Evolutionary conservation across 2,113 vertebrate genomes (phyloP).

Genomic region (Ammodytes dubius): DNA sequence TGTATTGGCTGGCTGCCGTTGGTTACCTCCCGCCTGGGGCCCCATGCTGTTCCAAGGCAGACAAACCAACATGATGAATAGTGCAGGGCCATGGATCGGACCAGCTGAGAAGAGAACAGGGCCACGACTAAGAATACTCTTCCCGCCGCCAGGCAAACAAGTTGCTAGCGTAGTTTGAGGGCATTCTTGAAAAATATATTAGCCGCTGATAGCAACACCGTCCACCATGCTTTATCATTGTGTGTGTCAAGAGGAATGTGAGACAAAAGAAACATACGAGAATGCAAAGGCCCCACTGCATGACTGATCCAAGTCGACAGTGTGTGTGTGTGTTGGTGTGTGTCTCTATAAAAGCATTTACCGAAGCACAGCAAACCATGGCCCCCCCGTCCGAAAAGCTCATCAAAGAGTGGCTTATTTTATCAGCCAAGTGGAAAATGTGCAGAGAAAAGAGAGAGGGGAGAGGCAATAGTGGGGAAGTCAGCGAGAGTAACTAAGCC

Average conservation of each 20-base stretch:
- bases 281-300: slow-evolving; percentile 36
- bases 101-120: slow-evolving; percentile 2
- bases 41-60: slow-evolving; percentile 36
- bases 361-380: slow-evolving; percentile 58
- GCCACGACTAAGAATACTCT: not conserved
- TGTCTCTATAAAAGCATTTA: slow-evolving; percentile 79
- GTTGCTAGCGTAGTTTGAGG: slow-evolving; percentile 8
- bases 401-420: slow-evolving; percentile 83
- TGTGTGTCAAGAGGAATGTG: slow-evolving; percentile 23
- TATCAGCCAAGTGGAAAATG: slow-evolving; percentile 84
- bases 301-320: slow-evolving; percentile 77
- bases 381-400: slow-evolving; percentile 65
- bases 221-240: slow-evolving; percentile 16
- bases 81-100: slow-evolving; percentile 17
- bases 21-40: slow-evolving; percentile 30
- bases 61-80: slow-evolving; percentile 38
- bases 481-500: slow-evolving; percentile 76
- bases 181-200: slow-evolving; percentile 37
- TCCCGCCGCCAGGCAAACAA: slow-evolving; percentile 22
- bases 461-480: slow-evolving; percentile 71
- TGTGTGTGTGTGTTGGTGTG: slow-evolving; percentile 68
- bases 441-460: slow-evolving; percentile 74
- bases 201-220: not conserved
- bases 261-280: slow-evolving; percentile 44
- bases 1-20: slow-evolving; percentile 27